phyloP scores from a whole-genome alignment of 2,113 vertebrate genomes.

The Pionites leucogaster region DNA sequence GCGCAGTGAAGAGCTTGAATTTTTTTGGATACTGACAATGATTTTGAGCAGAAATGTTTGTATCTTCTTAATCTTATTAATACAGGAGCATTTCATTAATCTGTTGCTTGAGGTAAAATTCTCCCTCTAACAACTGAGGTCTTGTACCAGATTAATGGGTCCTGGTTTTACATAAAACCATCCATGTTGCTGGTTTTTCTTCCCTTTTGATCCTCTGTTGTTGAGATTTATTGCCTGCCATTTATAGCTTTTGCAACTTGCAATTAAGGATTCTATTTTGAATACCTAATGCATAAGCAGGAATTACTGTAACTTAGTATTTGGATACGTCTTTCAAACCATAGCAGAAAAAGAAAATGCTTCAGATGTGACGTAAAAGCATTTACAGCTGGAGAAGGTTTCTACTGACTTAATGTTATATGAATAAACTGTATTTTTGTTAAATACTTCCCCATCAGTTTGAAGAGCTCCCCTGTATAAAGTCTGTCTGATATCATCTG shows the following conservation, averaged over 20 bases:
- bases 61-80: background rate
- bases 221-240: background rate
- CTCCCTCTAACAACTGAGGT: background rate
- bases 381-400: background rate
- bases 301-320: slow-evolving; percentile 21
- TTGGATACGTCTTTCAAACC: slow-evolving; percentile 15
- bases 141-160: background rate
- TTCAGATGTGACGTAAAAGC: background rate
- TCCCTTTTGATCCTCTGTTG: slow-evolving; percentile 21
- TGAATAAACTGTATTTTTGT: background rate
- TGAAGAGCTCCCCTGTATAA: background rate
- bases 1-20: background rate
- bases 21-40: background rate
- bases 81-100: background rate
- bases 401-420: background rate
- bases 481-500: background rate
- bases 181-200: background rate
- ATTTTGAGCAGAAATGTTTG: background rate
- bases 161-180: background rate
- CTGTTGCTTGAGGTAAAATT: background rate
- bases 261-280: slow-evolving; percentile 61
- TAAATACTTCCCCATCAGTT: background rate
- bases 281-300: slow-evolving; percentile 19
- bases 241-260: slow-evolving; percentile 34
- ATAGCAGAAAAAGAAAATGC: background rate